Conservation (phyloP, 1,140 invertebrate genomes). For the Meloidogyne chitwoodi region DNA sequence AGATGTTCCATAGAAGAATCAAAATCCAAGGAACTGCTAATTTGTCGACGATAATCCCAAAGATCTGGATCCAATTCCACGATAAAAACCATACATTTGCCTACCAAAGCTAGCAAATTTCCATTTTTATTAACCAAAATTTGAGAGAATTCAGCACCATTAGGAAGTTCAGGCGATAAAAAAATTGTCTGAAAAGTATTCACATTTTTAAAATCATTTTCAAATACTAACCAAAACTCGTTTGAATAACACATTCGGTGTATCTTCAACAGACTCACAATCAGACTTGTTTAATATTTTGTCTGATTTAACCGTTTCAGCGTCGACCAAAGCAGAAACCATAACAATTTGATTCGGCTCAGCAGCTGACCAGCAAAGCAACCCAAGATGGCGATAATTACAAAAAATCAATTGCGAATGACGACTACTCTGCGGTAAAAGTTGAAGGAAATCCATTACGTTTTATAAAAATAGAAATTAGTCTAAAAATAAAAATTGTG, state of each 20-base stretch:
- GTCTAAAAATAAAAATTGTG: not conserved
- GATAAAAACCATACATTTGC: constrained; percentile 17
- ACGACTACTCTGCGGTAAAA: not conserved
- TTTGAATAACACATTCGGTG: not conserved
- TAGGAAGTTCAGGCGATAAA: constrained; percentile 8
- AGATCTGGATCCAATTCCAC: constrained; percentile 23
- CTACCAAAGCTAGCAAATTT: constrained; percentile 18
- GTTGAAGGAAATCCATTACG: constrained; percentile 6
- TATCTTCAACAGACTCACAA: not conserved
- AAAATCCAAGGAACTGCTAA: not conserved
- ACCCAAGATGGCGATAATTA: not conserved
- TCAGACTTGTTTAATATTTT: not conserved
- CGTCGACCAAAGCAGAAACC: not conserved
- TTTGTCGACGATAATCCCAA: constrained; percentile 2
- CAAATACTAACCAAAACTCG: not conserved
- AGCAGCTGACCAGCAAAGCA: not conserved
- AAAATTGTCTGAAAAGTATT: constrained; percentile 10
- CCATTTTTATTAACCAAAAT: constrained; percentile 24
- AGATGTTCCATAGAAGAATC: constrained; percentile 1
- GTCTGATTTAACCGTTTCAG: not conserved
- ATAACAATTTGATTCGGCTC: constrained; percentile 11
- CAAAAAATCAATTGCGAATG: not conserved
- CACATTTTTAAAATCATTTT: not conserved
- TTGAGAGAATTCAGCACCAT: constrained; percentile 9
- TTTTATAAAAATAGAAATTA: not conserved